Conservation (phyloP, 53 echinoderm and acorn worm species). For the Pentamera pediparva region DNA sequence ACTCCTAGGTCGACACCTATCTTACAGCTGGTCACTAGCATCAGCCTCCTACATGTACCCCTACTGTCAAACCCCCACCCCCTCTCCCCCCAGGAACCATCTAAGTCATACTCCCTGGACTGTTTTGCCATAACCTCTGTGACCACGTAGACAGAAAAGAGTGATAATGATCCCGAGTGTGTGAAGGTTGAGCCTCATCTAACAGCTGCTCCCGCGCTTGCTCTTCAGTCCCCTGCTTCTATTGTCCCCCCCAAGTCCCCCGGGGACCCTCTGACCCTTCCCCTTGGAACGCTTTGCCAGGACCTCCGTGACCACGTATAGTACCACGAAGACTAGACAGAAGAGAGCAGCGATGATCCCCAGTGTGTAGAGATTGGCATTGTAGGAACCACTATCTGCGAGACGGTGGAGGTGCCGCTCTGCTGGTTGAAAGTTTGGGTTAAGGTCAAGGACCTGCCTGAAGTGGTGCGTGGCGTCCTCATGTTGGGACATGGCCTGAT, state of each 20-base stretch:
- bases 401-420: conserved; percentile 65
- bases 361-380: conserved; percentile 83
- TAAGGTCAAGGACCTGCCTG: conserved; percentile 77
- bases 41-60: too few relatives aligned
- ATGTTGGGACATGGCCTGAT: conserved; percentile 65
- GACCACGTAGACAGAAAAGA: too few relatives aligned
- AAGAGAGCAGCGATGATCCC: conserved; percentile 78
- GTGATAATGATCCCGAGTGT: too few relatives aligned
- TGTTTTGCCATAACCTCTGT: background rate
- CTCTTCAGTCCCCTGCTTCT: background rate
- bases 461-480: conserved; percentile 74
- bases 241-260: background rate
- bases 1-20: too few relatives aligned
- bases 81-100: too few relatives aligned
- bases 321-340: conserved; percentile 63
- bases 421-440: conserved; percentile 91
- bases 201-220: conserved; percentile 4
- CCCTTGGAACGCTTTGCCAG: background rate
- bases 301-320: conserved; percentile 71
- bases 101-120: too few relatives aligned
- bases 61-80: too few relatives aligned
- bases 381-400: conserved; percentile 45
- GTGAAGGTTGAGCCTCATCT: background rate
- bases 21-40: too few relatives aligned
- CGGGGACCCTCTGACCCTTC: background rate